Base-by-base conservation (phyloP, 2,888 invertebrate genomes). In the Galerucella nymphaeae region DNA sequence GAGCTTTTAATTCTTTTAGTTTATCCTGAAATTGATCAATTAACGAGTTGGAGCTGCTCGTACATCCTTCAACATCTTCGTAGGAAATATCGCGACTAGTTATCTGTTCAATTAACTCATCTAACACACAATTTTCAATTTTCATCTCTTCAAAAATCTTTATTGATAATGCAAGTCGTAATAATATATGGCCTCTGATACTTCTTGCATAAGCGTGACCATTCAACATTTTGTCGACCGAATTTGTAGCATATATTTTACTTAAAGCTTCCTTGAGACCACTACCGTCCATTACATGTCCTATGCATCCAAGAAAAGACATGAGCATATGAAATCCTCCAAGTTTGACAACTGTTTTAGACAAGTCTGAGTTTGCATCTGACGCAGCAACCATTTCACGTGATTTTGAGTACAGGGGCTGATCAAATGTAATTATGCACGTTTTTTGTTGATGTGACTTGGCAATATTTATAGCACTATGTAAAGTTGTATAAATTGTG, bases 181-280 rank as follows among this genome's bases (percentile, higher is more conserved):
- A 69, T 76, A 84, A 76, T 42, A 5, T 42, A 42, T 42, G 42
- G 42, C 42, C 42, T 42, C 42, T 42, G 73, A 85, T 78, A 75
- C 79, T 78, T 80, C 84, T 80, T 73, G 80, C 67, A 75, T 83
- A 85, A 76, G 83, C 85, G 70, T 79, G 77, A 72, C 64, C 48
- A 62, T 62, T 62, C 62, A 62, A 41, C 62, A 62, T 63, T 42
- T 42, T 42, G 42, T 42, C 42, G 42, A 42, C 42, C 42, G 42
- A 42, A 42, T 42, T 42, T 42, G 42, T 11, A 5, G 42, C 42
- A 42, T 42, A 42, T 42, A 42, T 42, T 42, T 10, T 42, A n/a
- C n/a, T 48, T n/a, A 48, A 48, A 48, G 48, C 48, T 48, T 48
- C 48, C 48, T 48, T 48, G n/a, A 48, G 48, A 48, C 48, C 48